Conservation (phyloP, 1,140 invertebrate genomes). For the Cydia fagiglandana region DNA sequence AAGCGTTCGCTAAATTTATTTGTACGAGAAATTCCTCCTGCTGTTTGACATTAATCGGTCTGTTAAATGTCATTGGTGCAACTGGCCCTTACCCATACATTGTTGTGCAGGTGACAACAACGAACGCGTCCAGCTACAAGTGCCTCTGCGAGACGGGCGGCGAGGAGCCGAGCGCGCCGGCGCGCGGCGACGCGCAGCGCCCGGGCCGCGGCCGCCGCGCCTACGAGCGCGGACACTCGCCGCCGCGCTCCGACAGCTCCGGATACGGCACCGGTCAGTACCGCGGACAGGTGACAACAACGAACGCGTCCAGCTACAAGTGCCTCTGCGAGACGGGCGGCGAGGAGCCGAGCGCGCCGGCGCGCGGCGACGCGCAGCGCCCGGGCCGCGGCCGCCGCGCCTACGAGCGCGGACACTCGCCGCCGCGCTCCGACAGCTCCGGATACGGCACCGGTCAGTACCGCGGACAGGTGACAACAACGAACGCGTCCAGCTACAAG, state of each 20-base stretch:
- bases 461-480: conserved; percentile 60
- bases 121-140: conserved; percentile 55
- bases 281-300: conserved; percentile 60
- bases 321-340: conserved; percentile 57
- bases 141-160: conserved; percentile 57
- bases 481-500: conserved; percentile 55
- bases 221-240: conserved; percentile 88
- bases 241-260: conserved; percentile 90
- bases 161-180: conserved; percentile 54
- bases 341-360: conserved; percentile 54
- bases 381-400: conserved; percentile 80
- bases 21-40: no score
- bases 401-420: conserved; percentile 88
- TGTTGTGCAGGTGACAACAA: conserved; percentile 58
- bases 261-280: conserved; percentile 88
- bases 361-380: conserved; percentile 60
- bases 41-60: no score
- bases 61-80: no score
- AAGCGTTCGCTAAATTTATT: no score
- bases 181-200: conserved; percentile 60
- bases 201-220: conserved; percentile 80
- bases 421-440: conserved; percentile 90
- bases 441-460: conserved; percentile 88
- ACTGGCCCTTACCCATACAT: no score
- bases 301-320: conserved; percentile 55